phyloP scores from a whole-genome alignment of 37 sponge, comb jelly and placozoan genomes.

The Spongia lamella region DNA sequence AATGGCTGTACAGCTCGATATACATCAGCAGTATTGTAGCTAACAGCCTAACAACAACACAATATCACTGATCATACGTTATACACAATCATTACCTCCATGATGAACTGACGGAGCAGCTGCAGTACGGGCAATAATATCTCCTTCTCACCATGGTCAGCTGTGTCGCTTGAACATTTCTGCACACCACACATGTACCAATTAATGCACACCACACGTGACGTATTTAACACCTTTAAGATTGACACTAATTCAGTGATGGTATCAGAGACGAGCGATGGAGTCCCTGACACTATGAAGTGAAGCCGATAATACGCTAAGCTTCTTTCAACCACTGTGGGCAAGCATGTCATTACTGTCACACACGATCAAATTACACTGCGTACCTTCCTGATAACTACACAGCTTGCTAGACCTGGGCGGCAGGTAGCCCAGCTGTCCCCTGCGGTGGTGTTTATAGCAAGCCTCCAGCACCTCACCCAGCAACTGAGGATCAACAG shows the following conservation, averaged over 20 bases:
- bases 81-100: slow-evolving; percentile 46
- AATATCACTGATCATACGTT: too few relatives aligned
- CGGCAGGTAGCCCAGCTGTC: slow-evolving; percentile 41
- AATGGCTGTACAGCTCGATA: slow-evolving; percentile 79
- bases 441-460: slow-evolving; percentile 52
- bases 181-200: slow-evolving; percentile 11
- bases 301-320: slow-evolving; percentile 53
- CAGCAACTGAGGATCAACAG: background rate
- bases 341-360: too few relatives aligned
- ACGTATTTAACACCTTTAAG: slow-evolving; percentile 1
- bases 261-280: slow-evolving; percentile 24
- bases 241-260: slow-evolving; percentile 19
- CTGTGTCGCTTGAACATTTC: slow-evolving; percentile 9
- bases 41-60: too few relatives aligned
- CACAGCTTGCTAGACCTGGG: slow-evolving; percentile 37
- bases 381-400: slow-evolving; percentile 56
- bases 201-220: slow-evolving; percentile 18
- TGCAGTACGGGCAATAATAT: slow-evolving; percentile 73
- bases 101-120: slow-evolving; percentile 61
- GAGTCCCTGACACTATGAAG: slow-evolving; percentile 31
- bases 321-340: slow-evolving; percentile 38
- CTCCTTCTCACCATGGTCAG: slow-evolving; percentile 70
- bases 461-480: slow-evolving; percentile 49
- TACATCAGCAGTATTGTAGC: slow-evolving; percentile 28
- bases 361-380: background rate